Evolutionary conservation across 2,113 vertebrate species (phyloP).

Genomic region (Cyprinodon tularosa): DNA sequence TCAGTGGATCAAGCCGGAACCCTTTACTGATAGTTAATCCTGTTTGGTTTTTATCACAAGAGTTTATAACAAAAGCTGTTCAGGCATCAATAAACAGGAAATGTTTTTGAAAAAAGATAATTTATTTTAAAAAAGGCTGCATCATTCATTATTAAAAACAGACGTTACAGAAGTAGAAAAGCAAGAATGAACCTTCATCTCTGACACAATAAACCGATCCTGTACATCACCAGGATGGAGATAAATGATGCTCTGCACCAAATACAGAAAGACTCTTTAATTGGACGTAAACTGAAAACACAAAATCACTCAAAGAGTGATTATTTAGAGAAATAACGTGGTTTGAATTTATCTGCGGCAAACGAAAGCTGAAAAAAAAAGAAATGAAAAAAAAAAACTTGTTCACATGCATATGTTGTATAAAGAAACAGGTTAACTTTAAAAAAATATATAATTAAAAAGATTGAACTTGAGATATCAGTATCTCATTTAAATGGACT

Average conservation of each 20-base stretch:
- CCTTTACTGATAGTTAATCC: not conserved
- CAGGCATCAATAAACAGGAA: not conserved
- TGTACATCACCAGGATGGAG: slow-evolving; percentile 40
- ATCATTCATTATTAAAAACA: slow-evolving; percentile 41
- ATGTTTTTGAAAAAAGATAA: slow-evolving; percentile 25
- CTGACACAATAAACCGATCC: slow-evolving; percentile 51
- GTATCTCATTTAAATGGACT: not conserved
- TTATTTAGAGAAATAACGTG: not conserved
- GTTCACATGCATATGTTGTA: not conserved
- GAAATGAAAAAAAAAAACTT: not conserved
- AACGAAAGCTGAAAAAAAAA: not conserved
- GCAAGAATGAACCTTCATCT: slow-evolving; percentile 44
- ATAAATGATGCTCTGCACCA: slow-evolving; percentile 76
- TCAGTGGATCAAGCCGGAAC: not conserved
- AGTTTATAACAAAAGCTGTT: not conserved
- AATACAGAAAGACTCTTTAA: slow-evolving; percentile 38
- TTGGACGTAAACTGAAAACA: slow-evolving; percentile 34
- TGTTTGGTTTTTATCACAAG: not conserved
- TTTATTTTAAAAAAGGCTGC: not conserved
- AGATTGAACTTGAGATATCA: not conserved
- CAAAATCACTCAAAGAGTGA: not conserved
- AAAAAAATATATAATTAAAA: not conserved
- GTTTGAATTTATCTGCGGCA: not conserved
- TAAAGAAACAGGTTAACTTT: not conserved
- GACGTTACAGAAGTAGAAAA: slow-evolving; percentile 36